These are phyloP conservation scores for Agonopterix arenella DNA, from an alignment of 2,888 invertebrate genomes.

Conservation along the genomic window DNA sequence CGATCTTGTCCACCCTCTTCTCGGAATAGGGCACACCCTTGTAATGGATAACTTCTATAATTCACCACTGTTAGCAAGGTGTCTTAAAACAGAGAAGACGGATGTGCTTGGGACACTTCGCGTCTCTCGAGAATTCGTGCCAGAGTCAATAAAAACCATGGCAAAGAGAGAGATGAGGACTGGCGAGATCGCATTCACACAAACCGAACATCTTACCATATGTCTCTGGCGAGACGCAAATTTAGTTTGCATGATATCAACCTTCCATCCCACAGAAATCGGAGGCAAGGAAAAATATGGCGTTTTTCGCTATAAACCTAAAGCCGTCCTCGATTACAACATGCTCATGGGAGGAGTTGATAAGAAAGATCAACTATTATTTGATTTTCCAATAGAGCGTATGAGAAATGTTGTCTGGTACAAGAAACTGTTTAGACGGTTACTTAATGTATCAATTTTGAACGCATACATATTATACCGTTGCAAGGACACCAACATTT, in stretches of 20 bases:
- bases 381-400: slow-evolving; percentile 19
- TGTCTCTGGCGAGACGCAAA: slow-evolving; percentile 30
- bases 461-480: background rate
- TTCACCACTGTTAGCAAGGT: slow-evolving; percentile 14
- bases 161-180: slow-evolving; percentile 12
- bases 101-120: slow-evolving; percentile 16
- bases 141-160: slow-evolving; percentile 12
- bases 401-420: slow-evolving; percentile 16
- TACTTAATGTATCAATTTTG: background rate
- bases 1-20: background rate
- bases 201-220: slow-evolving; percentile 26
- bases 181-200: slow-evolving; percentile 11
- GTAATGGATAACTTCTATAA: slow-evolving; percentile 21
- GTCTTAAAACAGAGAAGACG: slow-evolving; percentile 12
- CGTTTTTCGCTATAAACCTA: slow-evolving; percentile 11
- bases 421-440: slow-evolving; percentile 13
- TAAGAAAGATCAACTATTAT: slow-evolving; percentile 23
- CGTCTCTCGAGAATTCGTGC: slow-evolving; percentile 16
- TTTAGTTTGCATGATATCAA: slow-evolving; percentile 14
- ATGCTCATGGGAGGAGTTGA: slow-evolving; percentile 22
- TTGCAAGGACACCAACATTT: background rate
- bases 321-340: slow-evolving; percentile 15
- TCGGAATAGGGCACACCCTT: slow-evolving; percentile 8
- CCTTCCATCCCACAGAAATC: slow-evolving; percentile 6
- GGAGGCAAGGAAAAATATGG: slow-evolving; percentile 6